Conservation (phyloP, 2,888 invertebrate species). For the Pyrrhia umbra region DNA sequence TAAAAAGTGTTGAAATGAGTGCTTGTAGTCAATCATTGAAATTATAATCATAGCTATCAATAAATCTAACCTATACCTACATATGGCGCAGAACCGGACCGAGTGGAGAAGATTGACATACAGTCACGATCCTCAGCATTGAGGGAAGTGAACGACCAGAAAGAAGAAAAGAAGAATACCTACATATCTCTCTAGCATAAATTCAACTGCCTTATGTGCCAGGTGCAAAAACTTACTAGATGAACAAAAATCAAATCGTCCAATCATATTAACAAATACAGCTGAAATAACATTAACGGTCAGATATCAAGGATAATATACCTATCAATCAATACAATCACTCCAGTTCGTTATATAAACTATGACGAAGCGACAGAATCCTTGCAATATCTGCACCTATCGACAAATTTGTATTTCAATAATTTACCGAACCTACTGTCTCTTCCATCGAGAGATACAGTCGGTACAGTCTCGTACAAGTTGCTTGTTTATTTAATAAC, state of each 20-base stretch:
- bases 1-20: not conserved
- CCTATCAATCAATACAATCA: slow-evolving; percentile 20
- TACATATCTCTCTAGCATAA: not conserved
- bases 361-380: slow-evolving; percentile 51
- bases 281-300: slow-evolving; percentile 30
- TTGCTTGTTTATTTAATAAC: slow-evolving; percentile 86
- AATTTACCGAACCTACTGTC: slow-evolving; percentile 70
- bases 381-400: slow-evolving; percentile 67
- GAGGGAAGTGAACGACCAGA: too few species aligned
- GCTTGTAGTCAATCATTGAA: too few species aligned
- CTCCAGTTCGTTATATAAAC: slow-evolving; percentile 18
- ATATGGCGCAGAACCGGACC: too few species aligned
- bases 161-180: too few species aligned
- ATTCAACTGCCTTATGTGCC: not conserved
- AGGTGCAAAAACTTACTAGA: slow-evolving; percentile 17
- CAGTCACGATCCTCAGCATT: too few species aligned
- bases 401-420: slow-evolving; percentile 74
- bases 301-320: not conserved
- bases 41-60: too few species aligned
- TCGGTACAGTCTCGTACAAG: slow-evolving; percentile 69
- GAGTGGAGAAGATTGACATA: too few species aligned
- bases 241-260: not conserved
- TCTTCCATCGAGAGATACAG: slow-evolving; percentile 70
- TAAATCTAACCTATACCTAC: too few species aligned
- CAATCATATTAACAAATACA: slow-evolving; percentile 18